These are phyloP conservation scores for Australoheros scitulus DNA, from an alignment of 2,113 vertebrate genomes.

Conservation along the genomic window DNA sequence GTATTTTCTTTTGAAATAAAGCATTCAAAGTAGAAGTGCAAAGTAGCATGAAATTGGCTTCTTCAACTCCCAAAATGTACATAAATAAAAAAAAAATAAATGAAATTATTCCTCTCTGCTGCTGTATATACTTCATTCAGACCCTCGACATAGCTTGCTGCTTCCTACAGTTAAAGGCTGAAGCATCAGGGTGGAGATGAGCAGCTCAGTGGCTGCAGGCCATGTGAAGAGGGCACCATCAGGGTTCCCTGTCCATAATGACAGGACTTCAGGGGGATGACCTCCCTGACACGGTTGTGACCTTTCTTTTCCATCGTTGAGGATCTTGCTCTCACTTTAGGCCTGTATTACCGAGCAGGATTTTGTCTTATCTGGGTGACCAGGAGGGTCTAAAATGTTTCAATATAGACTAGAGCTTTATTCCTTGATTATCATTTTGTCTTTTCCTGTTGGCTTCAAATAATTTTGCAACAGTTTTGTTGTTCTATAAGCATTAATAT, in stretches of 20 bases:
- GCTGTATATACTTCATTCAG: not conserved
- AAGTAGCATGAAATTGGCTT: not conserved
- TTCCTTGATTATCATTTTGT: no score
- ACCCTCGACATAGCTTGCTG: not conserved
- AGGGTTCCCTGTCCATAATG: conserved; percentile 38
- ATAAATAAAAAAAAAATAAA: not conserved
- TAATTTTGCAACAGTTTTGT: no score
- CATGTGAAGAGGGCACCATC: conserved; percentile 41
- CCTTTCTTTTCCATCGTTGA: conserved; percentile 46
- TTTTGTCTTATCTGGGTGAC: no score
- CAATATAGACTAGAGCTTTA: no score
- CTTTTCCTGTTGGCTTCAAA: no score
- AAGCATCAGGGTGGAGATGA: not conserved
- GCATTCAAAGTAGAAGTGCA: no score
- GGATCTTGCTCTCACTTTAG: conserved; percentile 16
- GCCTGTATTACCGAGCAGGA: no score
- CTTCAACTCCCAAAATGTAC: not conserved
- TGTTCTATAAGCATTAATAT: no score
- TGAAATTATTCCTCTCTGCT: not conserved
- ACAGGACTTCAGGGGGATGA: conserved; percentile 49
- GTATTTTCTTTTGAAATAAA: no score
- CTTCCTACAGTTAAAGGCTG: not conserved
- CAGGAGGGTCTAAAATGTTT: no score
- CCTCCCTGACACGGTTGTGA: conserved; percentile 50
- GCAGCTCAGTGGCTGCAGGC: conserved; percentile 42